phyloP scores from a whole-genome alignment of 2,888 invertebrate species.

The Sinotaia quadrata region DNA sequence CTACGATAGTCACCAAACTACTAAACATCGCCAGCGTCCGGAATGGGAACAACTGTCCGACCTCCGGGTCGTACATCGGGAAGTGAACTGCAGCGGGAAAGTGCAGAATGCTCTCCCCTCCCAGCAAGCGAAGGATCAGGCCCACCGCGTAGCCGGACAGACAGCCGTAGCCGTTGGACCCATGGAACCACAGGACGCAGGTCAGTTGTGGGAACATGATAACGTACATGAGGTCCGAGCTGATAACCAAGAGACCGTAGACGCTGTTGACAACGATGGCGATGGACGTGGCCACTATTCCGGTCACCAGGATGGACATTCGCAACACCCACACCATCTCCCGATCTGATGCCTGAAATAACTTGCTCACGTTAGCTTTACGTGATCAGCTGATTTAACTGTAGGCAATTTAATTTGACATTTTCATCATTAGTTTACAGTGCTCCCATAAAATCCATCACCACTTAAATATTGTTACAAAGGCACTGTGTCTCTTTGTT shows the following conservation, averaged over 20 bases:
- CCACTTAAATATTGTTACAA: no score
- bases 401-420: no score
- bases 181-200: slow-evolving; percentile 45
- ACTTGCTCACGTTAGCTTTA: no score
- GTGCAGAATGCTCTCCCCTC: slow-evolving; percentile 89
- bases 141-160: slow-evolving; percentile 78
- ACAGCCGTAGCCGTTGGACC: slow-evolving; percentile 49
- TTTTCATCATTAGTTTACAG: no score
- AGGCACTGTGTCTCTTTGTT: no score
- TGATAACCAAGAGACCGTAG: slow-evolving; percentile 51
- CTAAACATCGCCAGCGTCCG: slow-evolving; percentile 47
- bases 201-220: slow-evolving; percentile 53
- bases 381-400: no score
- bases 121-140: slow-evolving; percentile 82
- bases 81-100: slow-evolving; percentile 40
- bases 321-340: slow-evolving; percentile 52
- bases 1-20: slow-evolving; percentile 34
- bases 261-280: slow-evolving; percentile 45
- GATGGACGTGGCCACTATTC: slow-evolving; percentile 42
- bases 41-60: slow-evolving; percentile 48
- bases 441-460: no score
- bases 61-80: slow-evolving; percentile 40
- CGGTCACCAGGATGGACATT: slow-evolving; percentile 43
- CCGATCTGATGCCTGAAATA: slow-evolving; percentile 49
- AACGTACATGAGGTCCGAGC: slow-evolving; percentile 54